Evolutionary conservation across 2,797 vertebrate genomes (phyloP).

Genomic region (Urocyon cinereoargenteus): DNA sequence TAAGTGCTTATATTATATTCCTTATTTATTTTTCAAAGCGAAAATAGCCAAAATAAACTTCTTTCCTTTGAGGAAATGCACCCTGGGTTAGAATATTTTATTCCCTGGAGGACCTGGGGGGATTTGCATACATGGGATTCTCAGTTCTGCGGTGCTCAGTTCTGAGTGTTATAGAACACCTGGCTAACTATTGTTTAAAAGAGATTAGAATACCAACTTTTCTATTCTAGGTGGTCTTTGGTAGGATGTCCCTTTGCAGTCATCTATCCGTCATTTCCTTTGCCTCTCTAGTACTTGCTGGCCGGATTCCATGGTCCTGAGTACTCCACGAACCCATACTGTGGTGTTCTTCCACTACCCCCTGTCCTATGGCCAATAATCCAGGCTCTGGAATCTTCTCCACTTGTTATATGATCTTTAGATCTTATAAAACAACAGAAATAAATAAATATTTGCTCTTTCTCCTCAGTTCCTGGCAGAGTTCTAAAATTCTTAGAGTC

Average conservation of each 20-base stretch:
- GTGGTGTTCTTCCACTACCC: not conserved
- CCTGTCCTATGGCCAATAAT: not conserved
- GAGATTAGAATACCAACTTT: not conserved
- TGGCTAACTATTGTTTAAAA: not conserved
- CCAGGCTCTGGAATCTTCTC: not conserved
- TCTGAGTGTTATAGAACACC: not conserved
- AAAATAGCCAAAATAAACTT: not conserved
- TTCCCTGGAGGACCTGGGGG: not conserved
- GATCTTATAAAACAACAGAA: not conserved
- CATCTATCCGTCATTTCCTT: not conserved
- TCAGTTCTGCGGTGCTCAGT: not conserved
- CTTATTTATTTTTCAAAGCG: conserved; percentile 18
- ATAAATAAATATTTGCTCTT: not conserved
- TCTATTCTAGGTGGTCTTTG: not conserved
- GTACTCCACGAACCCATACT: not conserved
- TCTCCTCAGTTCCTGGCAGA: not conserved
- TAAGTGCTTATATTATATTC: conserved; percentile 23
- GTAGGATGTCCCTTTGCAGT: not conserved
- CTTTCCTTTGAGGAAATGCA: conserved; percentile 33
- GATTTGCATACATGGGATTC: not conserved
- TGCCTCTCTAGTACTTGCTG: not conserved
- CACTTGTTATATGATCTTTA: not conserved
- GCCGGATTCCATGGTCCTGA: not conserved
- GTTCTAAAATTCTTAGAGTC: not conserved
- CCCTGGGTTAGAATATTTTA: not conserved